Base-by-base conservation (phyloP, 2,113 vertebrate species). In the Oxyura jamaicensis region DNA sequence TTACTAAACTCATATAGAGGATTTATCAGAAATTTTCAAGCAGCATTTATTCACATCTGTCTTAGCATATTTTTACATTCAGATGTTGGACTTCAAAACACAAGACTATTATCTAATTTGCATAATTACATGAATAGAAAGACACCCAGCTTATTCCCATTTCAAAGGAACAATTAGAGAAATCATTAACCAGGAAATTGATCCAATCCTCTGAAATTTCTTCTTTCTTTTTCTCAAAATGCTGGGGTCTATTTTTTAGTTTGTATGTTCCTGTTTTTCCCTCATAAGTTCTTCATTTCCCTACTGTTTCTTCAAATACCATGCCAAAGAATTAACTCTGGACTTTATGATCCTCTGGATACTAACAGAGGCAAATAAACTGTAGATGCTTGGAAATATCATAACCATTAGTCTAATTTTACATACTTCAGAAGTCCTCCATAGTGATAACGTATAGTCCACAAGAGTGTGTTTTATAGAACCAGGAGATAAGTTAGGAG, bases 81-180 rank as follows among this genome's bases (percentile, higher is more conserved):
- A 83, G 41, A 83, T 72, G 13, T 58, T 36, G 56, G 60, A 88
- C 79, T 93, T 93, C 72, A 91, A 83, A 91, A 80, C 42, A 81
- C 11, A 79, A 75, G 31, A 29, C 16, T 16, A 52, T 41, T 68
- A 48, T 88, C 21, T 72, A 22, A 80, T 83, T 91, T 88, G 19
- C 62, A 44, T 88, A 88, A 73, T 68, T 93, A 11, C 16, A 62
- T 62, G 31, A 88, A 39, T 60, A 58, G 56, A 83, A 89, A 5
- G 2, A 11, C 50, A 6, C 52, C 36, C 2, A 0, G 52, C 28
- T 77, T 71, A 36, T n/a, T 33, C 56, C 5, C 22, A 56, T 67
- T 72, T 69, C 65, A 80, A 55, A 80, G 28, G 60, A 82, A 35
- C 2, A 91, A 17, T 62, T 58, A 69, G 42, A 93, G 8, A 88